These are phyloP conservation scores for Halcyon smyrnensis DNA, from an alignment of 2,797 vertebrate species.

Conservation along the genomic window DNA sequence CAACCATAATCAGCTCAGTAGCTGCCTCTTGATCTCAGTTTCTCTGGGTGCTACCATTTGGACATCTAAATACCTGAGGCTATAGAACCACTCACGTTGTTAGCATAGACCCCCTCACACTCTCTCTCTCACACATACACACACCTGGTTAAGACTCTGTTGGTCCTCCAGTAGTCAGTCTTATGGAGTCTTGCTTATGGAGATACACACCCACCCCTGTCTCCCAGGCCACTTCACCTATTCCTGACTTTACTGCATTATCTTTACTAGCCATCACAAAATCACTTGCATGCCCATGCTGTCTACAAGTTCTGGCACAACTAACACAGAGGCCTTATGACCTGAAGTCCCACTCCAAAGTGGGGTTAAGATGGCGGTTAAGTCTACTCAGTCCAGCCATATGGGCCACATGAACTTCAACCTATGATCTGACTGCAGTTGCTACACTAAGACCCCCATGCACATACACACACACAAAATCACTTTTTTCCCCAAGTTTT, in stretches of 20 bases:
- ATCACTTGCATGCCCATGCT: background rate
- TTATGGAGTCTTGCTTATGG: background rate
- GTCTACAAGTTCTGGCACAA: background rate
- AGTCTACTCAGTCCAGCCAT: background rate
- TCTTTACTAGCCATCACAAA: background rate
- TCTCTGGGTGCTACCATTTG: background rate
- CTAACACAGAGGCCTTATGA: background rate
- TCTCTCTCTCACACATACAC: no score
- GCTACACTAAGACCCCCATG: background rate
- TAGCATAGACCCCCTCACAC: background rate
- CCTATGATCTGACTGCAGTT: background rate
- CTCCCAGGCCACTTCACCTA: background rate
- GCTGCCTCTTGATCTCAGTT: background rate
- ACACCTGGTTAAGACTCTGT: background rate
- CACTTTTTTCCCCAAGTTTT: no score
- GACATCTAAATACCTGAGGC: background rate
- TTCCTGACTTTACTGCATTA: background rate
- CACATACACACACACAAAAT: no score
- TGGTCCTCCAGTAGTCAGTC: background rate
- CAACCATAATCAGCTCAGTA: background rate
- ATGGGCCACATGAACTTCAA: background rate
- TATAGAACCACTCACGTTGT: rapidly evolving
- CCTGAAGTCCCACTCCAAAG: background rate
- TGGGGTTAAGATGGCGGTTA: background rate
- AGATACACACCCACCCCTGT: rapidly evolving